phyloP scores from a whole-genome alignment of 2,113 vertebrate genomes.

The Camelus bactrianus region DNA sequence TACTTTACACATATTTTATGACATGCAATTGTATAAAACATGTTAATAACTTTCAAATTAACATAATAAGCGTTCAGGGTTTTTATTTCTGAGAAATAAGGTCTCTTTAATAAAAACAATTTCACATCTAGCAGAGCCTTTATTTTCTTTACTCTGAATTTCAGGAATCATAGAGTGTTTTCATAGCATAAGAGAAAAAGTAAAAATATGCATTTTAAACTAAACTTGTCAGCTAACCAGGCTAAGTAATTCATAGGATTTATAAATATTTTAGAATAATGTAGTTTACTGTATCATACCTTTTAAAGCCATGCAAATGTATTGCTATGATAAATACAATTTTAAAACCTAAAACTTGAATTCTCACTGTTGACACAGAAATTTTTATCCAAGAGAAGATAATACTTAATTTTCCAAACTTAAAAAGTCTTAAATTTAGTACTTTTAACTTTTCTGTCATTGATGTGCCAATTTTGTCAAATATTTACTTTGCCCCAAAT shows the following conservation, averaged over 20 bases:
- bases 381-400: neutral
- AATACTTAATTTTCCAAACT: neutral
- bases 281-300: neutral
- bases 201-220: neutral
- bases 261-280: slow-evolving; percentile 46
- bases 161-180: neutral
- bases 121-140: neutral
- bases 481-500: neutral
- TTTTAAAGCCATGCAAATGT: neutral
- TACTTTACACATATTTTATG: neutral
- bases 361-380: slow-evolving; percentile 15
- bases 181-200: neutral
- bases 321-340: slow-evolving; percentile 1
- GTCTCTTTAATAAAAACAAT: slow-evolving; percentile 12
- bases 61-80: neutral
- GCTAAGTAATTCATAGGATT: neutral
- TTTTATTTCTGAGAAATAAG: slow-evolving; percentile 30
- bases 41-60: neutral
- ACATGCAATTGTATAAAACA: neutral
- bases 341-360: neutral
- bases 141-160: slow-evolving; percentile 26
- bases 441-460: neutral
- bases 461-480: neutral
- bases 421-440: neutral
- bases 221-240: neutral